These are phyloP conservation scores for Parazoanthus darwini DNA, from an alignment of 92 coral and sea anemone species.

Conservation along the genomic window DNA sequence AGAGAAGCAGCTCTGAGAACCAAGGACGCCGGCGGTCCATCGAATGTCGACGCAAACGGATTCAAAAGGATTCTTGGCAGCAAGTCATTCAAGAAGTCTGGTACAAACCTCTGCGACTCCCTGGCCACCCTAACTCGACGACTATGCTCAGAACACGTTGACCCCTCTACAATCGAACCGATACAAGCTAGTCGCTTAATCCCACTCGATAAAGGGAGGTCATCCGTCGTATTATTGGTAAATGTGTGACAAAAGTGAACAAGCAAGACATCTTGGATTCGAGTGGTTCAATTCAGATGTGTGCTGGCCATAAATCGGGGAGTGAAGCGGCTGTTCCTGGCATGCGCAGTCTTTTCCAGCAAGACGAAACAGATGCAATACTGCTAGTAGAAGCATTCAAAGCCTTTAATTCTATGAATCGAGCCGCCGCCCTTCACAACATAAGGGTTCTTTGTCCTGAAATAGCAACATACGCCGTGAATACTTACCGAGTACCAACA, in stretches of 20 bases:
- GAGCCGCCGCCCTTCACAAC: conserved; percentile 9
- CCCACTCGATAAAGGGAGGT: conserved; percentile 39
- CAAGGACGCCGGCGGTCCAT: conserved; percentile 27
- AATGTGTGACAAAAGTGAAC: no score
- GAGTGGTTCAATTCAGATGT: neutral
- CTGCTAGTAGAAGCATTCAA: neutral
- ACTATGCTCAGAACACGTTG: conserved; percentile 13
- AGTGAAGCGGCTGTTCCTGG: no score
- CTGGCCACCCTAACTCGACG: conserved; percentile 7
- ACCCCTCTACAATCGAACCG: neutral
- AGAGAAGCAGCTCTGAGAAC: conserved; percentile 28
- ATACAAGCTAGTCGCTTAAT: conserved; percentile 6
- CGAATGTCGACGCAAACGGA: conserved; percentile 24
- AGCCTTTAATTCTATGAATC: neutral
- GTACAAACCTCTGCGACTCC: conserved; percentile 22
- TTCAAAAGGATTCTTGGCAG: conserved; percentile 18
- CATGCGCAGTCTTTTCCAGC: no score
- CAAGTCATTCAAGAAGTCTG: conserved; percentile 33
- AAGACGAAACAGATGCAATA: no score
- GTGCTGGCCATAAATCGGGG: neutral
- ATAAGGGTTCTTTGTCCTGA: neutral
- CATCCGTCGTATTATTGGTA: neutral
- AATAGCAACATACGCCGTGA: neutral
- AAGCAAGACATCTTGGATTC: neutral
- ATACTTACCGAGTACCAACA: conserved; percentile 12